These are phyloP conservation scores for Coracopsis vasa DNA, from an alignment of 2,113 vertebrate species.

Conservation along the genomic window DNA sequence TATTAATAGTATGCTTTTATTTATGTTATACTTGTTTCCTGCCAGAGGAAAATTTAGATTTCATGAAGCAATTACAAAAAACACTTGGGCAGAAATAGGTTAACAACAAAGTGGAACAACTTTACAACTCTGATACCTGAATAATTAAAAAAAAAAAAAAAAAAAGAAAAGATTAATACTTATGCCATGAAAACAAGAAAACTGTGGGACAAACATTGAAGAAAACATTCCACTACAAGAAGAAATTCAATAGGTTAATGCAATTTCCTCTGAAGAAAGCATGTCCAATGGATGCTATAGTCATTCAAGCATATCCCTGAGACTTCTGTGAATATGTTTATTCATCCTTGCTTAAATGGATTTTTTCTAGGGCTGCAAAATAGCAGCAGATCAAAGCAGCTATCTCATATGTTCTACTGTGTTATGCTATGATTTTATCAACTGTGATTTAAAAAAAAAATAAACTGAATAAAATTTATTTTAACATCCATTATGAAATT, in stretches of 20 bases:
- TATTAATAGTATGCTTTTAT: neutral
- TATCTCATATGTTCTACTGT: neutral
- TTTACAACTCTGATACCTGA: neutral
- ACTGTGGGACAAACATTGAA: neutral
- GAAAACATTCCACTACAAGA: neutral
- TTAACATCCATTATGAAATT: neutral
- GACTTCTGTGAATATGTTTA: neutral
- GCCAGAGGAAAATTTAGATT: neutral
- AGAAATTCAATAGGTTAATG: neutral
- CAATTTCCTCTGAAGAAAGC: neutral
- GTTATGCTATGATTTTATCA: neutral
- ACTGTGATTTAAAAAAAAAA: neutral
- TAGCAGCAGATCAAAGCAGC: neutral
- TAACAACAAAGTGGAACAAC: neutral
- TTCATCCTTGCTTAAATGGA: neutral
- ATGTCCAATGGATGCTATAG: neutral
- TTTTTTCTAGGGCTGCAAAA: neutral
- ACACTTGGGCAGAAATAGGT: neutral
- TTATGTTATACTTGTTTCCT: neutral
- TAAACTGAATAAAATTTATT: neutral
- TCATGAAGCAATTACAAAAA: slow-evolving; percentile 13
- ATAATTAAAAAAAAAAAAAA: neutral
- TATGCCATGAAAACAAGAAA: neutral
- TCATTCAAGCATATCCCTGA: neutral
- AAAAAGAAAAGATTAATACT: neutral